Base-by-base conservation (phyloP, 2,888 invertebrate species). In the Drosophila kuntzei region DNA sequence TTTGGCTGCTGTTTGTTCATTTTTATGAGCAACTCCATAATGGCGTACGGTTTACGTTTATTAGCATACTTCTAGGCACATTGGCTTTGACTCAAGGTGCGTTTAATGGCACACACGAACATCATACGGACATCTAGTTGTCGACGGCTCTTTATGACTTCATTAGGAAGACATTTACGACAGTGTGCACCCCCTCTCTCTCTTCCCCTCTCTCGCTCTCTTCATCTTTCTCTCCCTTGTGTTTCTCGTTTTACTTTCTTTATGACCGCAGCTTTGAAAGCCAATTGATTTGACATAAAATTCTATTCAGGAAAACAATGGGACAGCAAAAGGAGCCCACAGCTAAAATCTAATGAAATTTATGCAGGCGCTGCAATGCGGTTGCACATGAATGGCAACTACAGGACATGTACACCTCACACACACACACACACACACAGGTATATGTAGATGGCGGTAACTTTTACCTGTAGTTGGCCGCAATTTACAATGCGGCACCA, bases 331-430 rank as follows among this genome's bases (percentile, higher is more conserved):
- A 43, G 41, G 16, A 59, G 76, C 83, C 71, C 60, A 53, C 36
- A 69, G 87, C 84, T 78, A 81, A 87, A 83, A 81, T 87, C 82
- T 83, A 83, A 83, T 83, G 87, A 83, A 87, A 83, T 83, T 83
- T 87, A 83, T 83, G 85, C 83, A 87, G 79, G 76, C 79, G 87
- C 87, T 85, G 83, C 83, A 83, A 66, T 83, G 83, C 87, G 82
- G 83, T 63, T 79, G 84, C 75, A 78, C 75, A 72, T 80, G 75
- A 82, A 87, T 69, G 71, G 71, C 62, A 70, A 67, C 72, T 69
- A 72, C 70, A 73, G 47, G 69, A 68, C 75, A 68, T 64, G 55
- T 64, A 63, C 60, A 69, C 55, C 62, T 55, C 11, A n/a, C 37
- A 70, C n/a, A 47, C 27, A 37, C 47, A 59, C 39, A 46, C 25